These are phyloP conservation scores for Gastrophryne carolinensis DNA, from an alignment of 2,797 vertebrate genomes.

Conservation along the genomic window DNA sequence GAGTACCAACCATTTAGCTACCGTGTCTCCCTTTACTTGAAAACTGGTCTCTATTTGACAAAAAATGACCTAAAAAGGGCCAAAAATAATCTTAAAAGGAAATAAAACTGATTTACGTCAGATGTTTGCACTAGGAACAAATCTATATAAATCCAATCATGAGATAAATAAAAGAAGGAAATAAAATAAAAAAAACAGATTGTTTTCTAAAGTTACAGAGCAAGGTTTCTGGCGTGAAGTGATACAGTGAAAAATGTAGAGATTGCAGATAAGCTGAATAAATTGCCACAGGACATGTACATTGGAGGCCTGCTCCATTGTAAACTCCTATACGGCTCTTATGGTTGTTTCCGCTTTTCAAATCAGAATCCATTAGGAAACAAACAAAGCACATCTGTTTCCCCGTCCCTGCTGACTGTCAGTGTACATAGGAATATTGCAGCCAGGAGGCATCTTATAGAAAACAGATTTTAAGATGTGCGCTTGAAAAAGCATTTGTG, in stretches of 20 bases:
- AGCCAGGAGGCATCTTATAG: slow-evolving; percentile 67
- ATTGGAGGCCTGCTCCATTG: slow-evolving; percentile 25
- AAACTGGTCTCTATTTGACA: too few relatives aligned
- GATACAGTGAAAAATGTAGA: slow-evolving; percentile 9
- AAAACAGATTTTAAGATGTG: slow-evolving; percentile 66
- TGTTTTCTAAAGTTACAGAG: neutral
- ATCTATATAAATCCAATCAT: neutral
- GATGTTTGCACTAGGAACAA: too few relatives aligned
- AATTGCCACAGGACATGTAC: slow-evolving; percentile 37
- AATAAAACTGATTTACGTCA: too few relatives aligned
- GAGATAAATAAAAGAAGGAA: neutral
- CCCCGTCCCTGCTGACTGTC: slow-evolving; percentile 64
- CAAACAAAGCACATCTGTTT: slow-evolving; percentile 67
- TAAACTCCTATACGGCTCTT: slow-evolving; percentile 35
- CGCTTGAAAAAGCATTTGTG: slow-evolving; percentile 67
- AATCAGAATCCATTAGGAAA: slow-evolving; percentile 63
- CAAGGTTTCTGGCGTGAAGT: neutral
- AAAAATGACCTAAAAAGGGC: too few relatives aligned
- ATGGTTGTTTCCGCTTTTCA: slow-evolving; percentile 30
- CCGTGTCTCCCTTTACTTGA: too few relatives aligned
- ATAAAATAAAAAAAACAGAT: neutral
- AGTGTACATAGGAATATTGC: slow-evolving; percentile 63
- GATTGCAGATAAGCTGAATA: slow-evolving; percentile 21
- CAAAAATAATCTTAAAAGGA: too few relatives aligned
- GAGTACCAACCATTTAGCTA: too few relatives aligned